These are phyloP conservation scores for Tupaia chinensis DNA, from an alignment of 2,113 vertebrate genomes.

Conservation along the genomic window DNA sequence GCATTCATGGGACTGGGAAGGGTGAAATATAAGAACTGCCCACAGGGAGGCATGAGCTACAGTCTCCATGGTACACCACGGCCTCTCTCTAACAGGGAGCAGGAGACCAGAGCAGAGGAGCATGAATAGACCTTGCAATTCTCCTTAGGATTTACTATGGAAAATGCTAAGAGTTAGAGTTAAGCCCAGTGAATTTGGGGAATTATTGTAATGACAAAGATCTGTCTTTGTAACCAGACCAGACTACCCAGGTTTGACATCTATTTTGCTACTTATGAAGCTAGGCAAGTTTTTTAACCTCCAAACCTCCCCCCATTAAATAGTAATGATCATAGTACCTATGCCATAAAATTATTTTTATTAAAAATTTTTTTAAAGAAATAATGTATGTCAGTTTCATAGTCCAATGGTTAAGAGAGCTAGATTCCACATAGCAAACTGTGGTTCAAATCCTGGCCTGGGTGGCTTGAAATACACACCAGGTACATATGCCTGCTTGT, in stretches of 20 bases:
- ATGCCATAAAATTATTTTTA: background rate
- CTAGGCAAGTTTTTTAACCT: background rate
- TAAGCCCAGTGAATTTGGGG: background rate
- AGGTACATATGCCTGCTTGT: no score
- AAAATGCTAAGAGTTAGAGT: background rate
- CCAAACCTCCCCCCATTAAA: background rate
- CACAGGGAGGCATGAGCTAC: background rate
- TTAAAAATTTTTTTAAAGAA: no score
- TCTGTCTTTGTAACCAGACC: background rate
- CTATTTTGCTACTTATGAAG: background rate
- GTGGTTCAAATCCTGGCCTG: no score
- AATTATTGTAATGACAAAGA: background rate
- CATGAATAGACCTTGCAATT: background rate
- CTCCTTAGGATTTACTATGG: no score
- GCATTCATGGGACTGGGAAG: accelerated
- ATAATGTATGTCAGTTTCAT: no score
- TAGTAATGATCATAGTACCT: background rate
- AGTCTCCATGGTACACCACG: no score
- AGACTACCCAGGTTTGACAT: background rate
- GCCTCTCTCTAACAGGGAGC: background rate
- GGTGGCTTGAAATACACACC: no score
- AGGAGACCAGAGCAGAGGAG: background rate
- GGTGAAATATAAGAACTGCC: accelerated
- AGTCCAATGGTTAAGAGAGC: no score
- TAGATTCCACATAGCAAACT: no score